Evolutionary conservation across 2,797 vertebrate genomes (phyloP).

Genomic region (Thaleichthys pacificus): DNA sequence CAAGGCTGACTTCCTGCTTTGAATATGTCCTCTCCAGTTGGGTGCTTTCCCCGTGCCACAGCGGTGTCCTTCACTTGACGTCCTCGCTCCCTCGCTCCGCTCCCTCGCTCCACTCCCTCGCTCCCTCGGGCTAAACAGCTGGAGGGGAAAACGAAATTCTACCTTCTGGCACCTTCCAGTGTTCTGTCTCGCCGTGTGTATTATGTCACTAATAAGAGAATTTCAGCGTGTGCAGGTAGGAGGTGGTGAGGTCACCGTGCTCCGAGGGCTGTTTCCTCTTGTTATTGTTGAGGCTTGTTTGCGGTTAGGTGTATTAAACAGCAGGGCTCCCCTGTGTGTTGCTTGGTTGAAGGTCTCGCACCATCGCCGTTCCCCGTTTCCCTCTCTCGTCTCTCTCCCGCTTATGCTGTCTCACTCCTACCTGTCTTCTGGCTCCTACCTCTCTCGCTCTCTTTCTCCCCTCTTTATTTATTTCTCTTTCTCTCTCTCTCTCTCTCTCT

Average conservation of each 20-base stretch:
- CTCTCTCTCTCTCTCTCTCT: conserved; percentile 5
- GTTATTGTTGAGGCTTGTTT: conserved; percentile 45
- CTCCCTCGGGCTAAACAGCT: background rate
- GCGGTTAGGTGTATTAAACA: conserved; percentile 57
- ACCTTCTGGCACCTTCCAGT: background rate
- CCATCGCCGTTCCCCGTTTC: background rate
- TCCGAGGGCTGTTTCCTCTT: conserved; percentile 51
- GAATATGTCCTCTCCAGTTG: conserved; percentile 21
- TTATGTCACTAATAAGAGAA: conserved; percentile 25
- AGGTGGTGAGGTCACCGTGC: conserved; percentile 31
- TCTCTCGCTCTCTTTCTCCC: background rate
- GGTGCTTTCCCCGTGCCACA: conserved; percentile 1
- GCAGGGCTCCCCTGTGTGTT: conserved; percentile 26
- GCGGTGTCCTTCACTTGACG: conserved; percentile 31
- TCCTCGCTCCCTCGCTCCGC: no score
- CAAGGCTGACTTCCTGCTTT: conserved; percentile 38
- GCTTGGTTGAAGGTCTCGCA: conserved; percentile 31
- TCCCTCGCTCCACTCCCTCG: no score
- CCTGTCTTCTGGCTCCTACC: background rate
- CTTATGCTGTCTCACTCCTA: no score
- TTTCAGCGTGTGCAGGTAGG: conserved; percentile 29
- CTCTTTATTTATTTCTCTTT: conserved; percentile 4
- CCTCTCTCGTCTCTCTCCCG: no score
- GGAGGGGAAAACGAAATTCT: background rate
- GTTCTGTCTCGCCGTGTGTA: conserved; percentile 2